Evolutionary conservation across 2,888 invertebrate genomes (phyloP), one percentile per base, ranked within the genome.

Genomic region (Mylabris sibirica): DNA sequence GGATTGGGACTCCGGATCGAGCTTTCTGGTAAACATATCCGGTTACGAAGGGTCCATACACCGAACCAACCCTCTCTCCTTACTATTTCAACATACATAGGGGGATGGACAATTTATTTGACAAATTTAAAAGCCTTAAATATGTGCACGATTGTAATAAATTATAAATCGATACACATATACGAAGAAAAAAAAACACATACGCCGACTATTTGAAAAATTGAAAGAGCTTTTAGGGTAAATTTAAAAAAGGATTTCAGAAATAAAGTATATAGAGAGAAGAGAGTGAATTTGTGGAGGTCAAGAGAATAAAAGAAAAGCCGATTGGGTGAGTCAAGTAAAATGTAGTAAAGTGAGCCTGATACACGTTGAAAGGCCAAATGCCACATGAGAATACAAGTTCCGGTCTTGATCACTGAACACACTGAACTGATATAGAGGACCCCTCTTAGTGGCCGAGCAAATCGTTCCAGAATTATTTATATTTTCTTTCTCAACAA

Each of bases 401-500:
- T 80, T 80, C 77, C 81, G 80, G 80, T 80, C 76, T 74, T 74
- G 76, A 78, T 80, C 79, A 76, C 78, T 78, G 76, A 76, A 70
- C 80, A 79, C 80, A 81, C 82, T 30, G 8, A 6, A 30, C 3
- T 30, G 30, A 30, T 30, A 30, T 6, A 30, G 30, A 8, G 30
- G 81, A 78, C 80, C 81, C 77, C 78, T 84, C 83, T 84, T 83
- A 83, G 84, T 83, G 83, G 82, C 80, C 82, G 83, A 83, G 79
- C 81, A 82, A 83, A 83, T 84, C 82, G 83, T 79, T 79, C 80
- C 77, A 77, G 83, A 83, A 84, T 84, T 84, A 84, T 84, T 84
- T 83, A 84, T 83, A 81, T 78, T 77, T 68, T 68, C 63, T 3
- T 24, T n/a, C 34, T n/a, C n/a, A n/a, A n/a, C 65, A 67, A 30